phyloP scores from a whole-genome alignment of 2,797 vertebrate species.

The Cacajao melanocephalus region DNA sequence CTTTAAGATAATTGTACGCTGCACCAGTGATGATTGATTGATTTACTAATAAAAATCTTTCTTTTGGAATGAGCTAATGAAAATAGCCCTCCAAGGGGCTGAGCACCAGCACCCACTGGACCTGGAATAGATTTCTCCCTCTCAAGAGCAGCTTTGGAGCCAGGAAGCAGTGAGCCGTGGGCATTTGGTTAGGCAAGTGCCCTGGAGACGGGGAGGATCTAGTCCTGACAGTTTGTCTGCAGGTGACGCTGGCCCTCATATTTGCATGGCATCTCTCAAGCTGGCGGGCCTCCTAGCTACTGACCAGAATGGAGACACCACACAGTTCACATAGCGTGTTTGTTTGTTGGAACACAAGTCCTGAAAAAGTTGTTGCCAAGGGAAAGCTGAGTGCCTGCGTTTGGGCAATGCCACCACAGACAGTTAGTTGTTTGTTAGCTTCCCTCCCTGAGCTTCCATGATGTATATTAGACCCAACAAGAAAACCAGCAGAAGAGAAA shows the following conservation, averaged over 20 bases:
- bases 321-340: rapidly evolving
- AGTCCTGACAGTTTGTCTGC: neutral
- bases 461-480: neutral
- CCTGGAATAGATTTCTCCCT: neutral
- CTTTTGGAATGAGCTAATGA: neutral
- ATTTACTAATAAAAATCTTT: neutral
- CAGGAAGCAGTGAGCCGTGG: neutral
- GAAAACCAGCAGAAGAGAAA: neutral
- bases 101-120: neutral
- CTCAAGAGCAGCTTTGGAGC: neutral
- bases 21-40: no score
- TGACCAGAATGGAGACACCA: neutral
- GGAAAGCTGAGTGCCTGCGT: neutral
- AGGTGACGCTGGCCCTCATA: no score
- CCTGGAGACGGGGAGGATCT: neutral
- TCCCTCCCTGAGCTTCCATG: neutral
- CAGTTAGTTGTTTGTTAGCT: no score
- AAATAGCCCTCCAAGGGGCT: neutral
- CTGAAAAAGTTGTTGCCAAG: neutral
- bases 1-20: neutral
- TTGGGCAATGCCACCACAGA: no score
- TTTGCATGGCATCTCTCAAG: neutral
- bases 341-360: neutral
- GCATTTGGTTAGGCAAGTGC: rapidly evolving
- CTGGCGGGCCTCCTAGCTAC: neutral